phyloP scores from a whole-genome alignment of 2,888 invertebrate genomes.

The Aphodius sticticus region DNA sequence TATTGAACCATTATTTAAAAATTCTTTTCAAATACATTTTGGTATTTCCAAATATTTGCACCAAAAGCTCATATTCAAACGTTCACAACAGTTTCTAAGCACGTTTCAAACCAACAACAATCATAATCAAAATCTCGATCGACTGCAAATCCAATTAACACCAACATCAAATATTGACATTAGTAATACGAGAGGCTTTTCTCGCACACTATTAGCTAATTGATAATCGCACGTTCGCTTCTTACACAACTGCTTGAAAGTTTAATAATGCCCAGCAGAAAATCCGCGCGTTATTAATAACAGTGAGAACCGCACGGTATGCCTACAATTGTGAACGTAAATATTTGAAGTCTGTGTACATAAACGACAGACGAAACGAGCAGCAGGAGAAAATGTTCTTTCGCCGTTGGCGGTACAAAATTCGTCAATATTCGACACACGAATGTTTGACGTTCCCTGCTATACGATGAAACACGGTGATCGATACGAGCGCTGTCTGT shows the following conservation, averaged over 20 bases:
- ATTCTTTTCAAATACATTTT: background rate
- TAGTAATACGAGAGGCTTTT: background rate
- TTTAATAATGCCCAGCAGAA: background rate
- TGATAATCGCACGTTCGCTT: background rate
- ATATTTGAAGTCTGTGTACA: background rate
- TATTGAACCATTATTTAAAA: background rate
- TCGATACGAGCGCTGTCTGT: background rate
- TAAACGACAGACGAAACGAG: background rate
- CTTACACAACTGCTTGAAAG: background rate
- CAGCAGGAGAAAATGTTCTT: background rate
- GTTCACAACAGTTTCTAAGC: background rate
- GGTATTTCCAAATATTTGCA: background rate
- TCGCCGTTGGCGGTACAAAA: background rate
- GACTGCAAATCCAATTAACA: background rate
- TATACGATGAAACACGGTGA: background rate
- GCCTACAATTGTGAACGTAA: background rate
- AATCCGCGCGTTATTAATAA: background rate
- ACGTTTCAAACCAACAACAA: background rate
- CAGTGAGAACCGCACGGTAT: background rate
- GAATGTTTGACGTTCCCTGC: background rate
- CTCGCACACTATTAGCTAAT: background rate
- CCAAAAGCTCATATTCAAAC: background rate
- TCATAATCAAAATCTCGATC: background rate
- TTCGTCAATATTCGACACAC: background rate
- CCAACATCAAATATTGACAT: background rate